Conservation (phyloP, 2,113 vertebrate genomes). For the Sapajus apella region DNA sequence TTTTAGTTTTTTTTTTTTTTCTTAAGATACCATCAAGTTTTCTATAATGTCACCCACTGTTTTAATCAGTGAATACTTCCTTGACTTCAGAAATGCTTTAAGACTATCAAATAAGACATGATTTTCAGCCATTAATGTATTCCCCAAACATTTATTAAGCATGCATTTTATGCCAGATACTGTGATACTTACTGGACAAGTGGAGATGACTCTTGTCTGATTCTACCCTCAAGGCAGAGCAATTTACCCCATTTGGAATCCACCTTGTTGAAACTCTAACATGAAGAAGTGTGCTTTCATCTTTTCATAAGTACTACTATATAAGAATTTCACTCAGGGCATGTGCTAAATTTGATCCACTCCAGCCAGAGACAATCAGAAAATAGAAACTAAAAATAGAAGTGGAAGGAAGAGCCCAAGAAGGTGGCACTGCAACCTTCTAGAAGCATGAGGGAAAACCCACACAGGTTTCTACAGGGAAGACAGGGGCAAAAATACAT, state of each 20-base stretch:
- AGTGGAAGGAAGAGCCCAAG: not conserved
- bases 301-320: not conserved
- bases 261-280: not conserved
- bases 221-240: not conserved
- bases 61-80: not conserved
- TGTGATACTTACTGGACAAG: not conserved
- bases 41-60: not conserved
- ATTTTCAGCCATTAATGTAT: not conserved
- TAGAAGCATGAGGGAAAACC: not conserved
- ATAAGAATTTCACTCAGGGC: not conserved
- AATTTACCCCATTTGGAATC: not conserved
- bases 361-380: not conserved
- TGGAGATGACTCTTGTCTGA: not conserved
- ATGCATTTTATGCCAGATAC: not conserved
- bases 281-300: not conserved
- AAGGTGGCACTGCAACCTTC: not conserved
- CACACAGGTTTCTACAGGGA: not conserved
- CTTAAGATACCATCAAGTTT: not conserved
- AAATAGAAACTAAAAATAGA: not conserved
- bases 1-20: not conserved
- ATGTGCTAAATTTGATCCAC: not conserved
- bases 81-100: not conserved
- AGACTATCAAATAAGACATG: not conserved
- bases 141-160: not conserved
- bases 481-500: not conserved